Percentiles rank a stretch among this genome's conserved stretches.
Conservation (phyloP, 1,140 invertebrate genomes). For the Aphaenogaster ashmeadi region DNA sequence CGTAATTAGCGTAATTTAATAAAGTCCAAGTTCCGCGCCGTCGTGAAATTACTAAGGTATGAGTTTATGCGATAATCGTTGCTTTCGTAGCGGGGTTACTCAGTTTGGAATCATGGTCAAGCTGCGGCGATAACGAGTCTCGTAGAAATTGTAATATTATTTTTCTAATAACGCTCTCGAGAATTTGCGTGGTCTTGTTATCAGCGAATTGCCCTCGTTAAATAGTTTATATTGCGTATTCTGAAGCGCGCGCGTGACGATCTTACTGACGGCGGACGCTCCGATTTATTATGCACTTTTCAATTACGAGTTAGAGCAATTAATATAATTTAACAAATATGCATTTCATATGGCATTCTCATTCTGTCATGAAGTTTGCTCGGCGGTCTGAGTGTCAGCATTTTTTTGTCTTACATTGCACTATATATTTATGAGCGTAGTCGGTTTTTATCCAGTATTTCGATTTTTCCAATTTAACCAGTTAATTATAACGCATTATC, state of each 20-base stretch:
- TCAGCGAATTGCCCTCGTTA: slow-evolving; percentile 19
- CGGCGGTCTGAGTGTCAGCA: neutral
- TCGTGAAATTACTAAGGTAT: slow-evolving; percentile 38
- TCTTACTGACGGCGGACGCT: neutral
- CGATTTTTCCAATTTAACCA: neutral
- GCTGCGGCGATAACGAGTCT: slow-evolving; percentile 28
- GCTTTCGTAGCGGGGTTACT: neutral
- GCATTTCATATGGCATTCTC: neutral
- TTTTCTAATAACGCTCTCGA: slow-evolving; percentile 33
- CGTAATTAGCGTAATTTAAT: slow-evolving; percentile 55
- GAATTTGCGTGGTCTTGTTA: neutral
- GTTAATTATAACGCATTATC: neutral
- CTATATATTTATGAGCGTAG: neutral
- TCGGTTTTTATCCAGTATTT: neutral
- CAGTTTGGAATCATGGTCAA: slow-evolving; percentile 1
- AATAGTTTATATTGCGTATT: slow-evolving; percentile 37
- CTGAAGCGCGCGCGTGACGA: neutral
- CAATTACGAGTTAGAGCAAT: slow-evolving; percentile 23
- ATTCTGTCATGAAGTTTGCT: neutral
- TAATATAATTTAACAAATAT: slow-evolving; percentile 47
- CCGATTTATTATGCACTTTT: slow-evolving; percentile 41
- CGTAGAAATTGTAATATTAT: slow-evolving; percentile 27
- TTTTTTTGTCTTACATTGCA: neutral
- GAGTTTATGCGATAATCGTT: slow-evolving; percentile 37
- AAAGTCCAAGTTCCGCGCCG: slow-evolving; percentile 7